Percentiles rank a stretch among this genome's conserved stretches.
Conservation (phyloP, 2,113 vertebrate genomes). For the Scatophagus argus region DNA sequence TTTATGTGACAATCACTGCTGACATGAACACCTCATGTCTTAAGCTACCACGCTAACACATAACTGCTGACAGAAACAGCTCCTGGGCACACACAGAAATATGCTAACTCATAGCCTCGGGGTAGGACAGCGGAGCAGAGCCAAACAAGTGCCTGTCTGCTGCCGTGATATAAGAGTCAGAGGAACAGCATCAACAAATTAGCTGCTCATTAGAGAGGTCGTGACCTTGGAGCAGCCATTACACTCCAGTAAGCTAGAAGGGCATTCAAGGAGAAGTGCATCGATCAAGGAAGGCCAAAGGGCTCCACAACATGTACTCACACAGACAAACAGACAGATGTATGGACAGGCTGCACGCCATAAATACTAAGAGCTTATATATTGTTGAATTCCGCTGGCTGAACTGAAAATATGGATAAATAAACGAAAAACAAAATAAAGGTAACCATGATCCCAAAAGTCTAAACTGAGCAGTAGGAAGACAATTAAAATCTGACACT, state of each 20-base stretch:
- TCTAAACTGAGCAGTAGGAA: not conserved
- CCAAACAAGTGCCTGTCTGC: constrained; percentile 14
- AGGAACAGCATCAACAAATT: constrained; percentile 51
- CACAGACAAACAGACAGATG: not conserved
- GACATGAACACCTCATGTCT: not conserved
- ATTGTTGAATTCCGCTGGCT: not conserved
- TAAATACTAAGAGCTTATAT: not conserved
- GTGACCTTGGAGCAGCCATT: constrained; percentile 38
- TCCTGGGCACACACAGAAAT: constrained; percentile 22
- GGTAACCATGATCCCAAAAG: not conserved
- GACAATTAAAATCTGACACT: constrained; percentile 22
- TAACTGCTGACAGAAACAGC: constrained; percentile 47
- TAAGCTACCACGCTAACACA: not conserved
- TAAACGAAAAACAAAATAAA: not conserved
- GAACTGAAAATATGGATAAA: not conserved
- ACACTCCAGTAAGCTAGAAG: not conserved
- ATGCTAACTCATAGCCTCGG: constrained; percentile 41
- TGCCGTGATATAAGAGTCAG: constrained; percentile 28
- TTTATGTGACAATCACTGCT: not conserved
- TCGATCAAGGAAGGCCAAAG: constrained; percentile 21
- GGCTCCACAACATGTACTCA: not conserved
- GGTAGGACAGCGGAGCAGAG: constrained; percentile 6
- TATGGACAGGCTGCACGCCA: not conserved
- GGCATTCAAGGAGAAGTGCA: constrained; percentile 29
- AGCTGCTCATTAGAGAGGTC: constrained; percentile 57